Percentiles rank a stretch among this genome's conserved stretches.
phyloP scores from a whole-genome alignment of 37 sponge, comb jelly and placozoan species.

The Bolinopsis microptera region DNA sequence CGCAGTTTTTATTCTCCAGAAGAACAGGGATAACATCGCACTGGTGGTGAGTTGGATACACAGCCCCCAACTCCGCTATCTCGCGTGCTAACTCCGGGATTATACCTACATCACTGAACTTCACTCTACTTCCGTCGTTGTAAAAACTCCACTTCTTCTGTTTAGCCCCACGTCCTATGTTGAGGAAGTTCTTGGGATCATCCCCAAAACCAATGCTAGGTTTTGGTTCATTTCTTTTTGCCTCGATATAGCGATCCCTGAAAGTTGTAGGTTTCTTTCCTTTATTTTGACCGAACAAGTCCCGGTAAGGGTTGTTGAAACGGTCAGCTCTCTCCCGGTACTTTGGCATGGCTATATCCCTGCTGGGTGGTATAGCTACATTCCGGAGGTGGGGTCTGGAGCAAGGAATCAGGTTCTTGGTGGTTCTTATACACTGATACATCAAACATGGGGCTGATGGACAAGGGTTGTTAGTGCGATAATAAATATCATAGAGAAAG shows the following conservation, averaged over 20 bases:
- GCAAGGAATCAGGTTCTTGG: not conserved
- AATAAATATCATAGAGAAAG: too few relatives aligned
- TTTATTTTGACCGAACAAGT: not conserved
- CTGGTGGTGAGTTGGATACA: conserved; percentile 7
- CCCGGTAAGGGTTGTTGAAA: conserved; percentile 18
- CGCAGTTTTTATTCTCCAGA: conserved; percentile 25
- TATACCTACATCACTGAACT: not conserved
- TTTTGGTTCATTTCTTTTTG: conserved; percentile 24
- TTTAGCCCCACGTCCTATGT: not conserved
- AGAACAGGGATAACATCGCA: conserved; percentile 44
- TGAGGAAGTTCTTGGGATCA: not conserved
- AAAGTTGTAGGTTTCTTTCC: conserved; percentile 36
- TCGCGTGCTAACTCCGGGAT: not conserved
- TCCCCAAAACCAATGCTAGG: not conserved
- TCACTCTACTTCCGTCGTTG: not conserved
- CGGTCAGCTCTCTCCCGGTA: not conserved
- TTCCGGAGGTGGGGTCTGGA: not conserved
- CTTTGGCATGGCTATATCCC: not conserved
- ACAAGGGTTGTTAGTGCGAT: too few relatives aligned
- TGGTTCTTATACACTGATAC: not conserved
- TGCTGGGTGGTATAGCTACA: not conserved
- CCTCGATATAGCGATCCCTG: conserved; percentile 11
- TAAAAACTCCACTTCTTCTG: not conserved
- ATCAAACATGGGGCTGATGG: too few relatives aligned
- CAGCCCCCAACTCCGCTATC: conserved; percentile 12